These are phyloP conservation scores for Neopelma chrysocephalum DNA, from an alignment of 2,797 vertebrate species.

Conservation along the genomic window DNA sequence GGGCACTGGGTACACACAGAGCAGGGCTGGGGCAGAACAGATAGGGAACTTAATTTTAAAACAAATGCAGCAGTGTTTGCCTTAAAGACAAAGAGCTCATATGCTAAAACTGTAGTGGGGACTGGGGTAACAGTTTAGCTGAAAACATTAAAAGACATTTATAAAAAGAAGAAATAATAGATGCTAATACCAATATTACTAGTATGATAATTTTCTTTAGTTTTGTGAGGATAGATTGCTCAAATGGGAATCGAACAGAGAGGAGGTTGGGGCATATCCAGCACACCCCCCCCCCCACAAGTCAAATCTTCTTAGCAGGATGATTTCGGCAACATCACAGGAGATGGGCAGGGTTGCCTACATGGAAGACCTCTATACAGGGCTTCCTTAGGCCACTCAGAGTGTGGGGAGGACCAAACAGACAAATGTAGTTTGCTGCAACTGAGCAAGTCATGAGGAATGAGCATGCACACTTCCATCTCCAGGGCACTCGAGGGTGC, in stretches of 20 bases:
- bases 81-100: not conserved
- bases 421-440: not conserved
- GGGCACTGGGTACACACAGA: not conserved
- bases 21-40: not conserved
- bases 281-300: not conserved
- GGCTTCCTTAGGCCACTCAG: not conserved
- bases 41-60: not conserved
- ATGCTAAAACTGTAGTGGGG: not conserved
- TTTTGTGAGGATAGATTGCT: not conserved
- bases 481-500: not conserved
- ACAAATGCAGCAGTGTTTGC: not conserved
- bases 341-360: not conserved
- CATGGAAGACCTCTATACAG: accelerated
- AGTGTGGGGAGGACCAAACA: not conserved
- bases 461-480: not conserved
- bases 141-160: not conserved
- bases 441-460: not conserved
- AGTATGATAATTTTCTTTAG: not conserved
- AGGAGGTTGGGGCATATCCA: not conserved
- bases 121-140: not conserved
- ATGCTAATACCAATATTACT: not conserved
- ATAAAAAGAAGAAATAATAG: not conserved
- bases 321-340: not conserved
- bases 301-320: not conserved
- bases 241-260: not conserved